phyloP scores from a whole-genome alignment of 2,888 invertebrate genomes.

The Pseudococcus longispinus region DNA sequence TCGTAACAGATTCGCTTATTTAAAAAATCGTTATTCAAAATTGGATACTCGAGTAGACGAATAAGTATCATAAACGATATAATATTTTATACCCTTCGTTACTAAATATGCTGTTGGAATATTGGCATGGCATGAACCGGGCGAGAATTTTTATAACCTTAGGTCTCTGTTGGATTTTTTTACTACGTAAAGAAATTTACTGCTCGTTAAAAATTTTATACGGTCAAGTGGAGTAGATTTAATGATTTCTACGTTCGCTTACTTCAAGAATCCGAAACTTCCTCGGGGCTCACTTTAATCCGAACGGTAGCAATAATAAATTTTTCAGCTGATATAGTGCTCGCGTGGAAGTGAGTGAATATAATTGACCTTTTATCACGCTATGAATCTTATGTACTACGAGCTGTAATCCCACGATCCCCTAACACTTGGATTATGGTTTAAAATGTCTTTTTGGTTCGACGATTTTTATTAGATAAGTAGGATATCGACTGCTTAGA shows the following conservation, averaged over 20 bases:
- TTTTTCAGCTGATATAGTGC: neutral
- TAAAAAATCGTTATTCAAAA: slow-evolving; percentile 36
- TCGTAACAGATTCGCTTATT: neutral
- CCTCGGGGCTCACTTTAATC: neutral
- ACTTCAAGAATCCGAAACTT: neutral
- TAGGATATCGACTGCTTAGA: no score
- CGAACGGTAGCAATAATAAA: slow-evolving; percentile 19
- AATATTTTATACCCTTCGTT: slow-evolving; percentile 34
- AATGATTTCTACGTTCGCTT: neutral
- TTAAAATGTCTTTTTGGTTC: neutral
- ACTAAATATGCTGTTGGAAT: slow-evolving; percentile 13
- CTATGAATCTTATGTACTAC: slow-evolving; percentile 13
- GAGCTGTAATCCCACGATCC: neutral
- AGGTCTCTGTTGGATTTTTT: slow-evolving; percentile 34
- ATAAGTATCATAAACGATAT: neutral
- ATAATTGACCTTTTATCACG: slow-evolving; percentile 42
- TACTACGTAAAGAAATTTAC: neutral
- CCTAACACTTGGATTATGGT: slow-evolving; percentile 6
- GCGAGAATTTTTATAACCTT: slow-evolving; percentile 30
- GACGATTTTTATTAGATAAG: neutral
- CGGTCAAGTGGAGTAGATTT: slow-evolving; percentile 27
- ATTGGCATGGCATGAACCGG: slow-evolving; percentile 5
- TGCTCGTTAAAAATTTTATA: slow-evolving; percentile 43
- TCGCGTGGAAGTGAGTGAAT: neutral
- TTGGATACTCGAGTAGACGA: slow-evolving; percentile 33